phyloP scores from a whole-genome alignment of 2,888 invertebrate genomes.

The Lumbricus terrestris region DNA sequence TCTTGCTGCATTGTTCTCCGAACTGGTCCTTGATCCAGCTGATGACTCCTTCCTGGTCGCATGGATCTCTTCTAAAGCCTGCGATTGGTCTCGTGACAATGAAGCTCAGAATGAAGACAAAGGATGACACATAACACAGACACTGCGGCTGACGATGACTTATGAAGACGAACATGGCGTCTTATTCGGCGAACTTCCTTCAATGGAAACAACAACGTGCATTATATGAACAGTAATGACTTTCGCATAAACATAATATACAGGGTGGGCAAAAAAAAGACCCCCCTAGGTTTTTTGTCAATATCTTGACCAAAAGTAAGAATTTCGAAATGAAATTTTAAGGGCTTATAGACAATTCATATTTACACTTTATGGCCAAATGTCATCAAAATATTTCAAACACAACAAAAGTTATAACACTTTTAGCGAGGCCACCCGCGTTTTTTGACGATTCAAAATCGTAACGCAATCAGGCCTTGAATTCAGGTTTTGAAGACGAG shows the following conservation, averaged over 20 bases:
- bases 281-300: too few species aligned
- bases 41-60: neutral
- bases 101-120: neutral
- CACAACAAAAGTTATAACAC: too few species aligned
- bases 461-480: too few species aligned
- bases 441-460: too few species aligned
- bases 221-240: neutral
- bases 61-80: neutral
- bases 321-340: too few species aligned
- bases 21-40: neutral
- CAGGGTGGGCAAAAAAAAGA: too few species aligned
- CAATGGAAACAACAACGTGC: neutral
- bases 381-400: too few species aligned
- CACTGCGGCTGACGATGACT: neutral
- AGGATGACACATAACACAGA: neutral
- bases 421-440: too few species aligned
- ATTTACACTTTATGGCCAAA: too few species aligned
- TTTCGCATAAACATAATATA: neutral
- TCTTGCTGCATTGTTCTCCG: neutral
- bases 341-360: too few species aligned
- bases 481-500: too few species aligned
- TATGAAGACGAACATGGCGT: neutral
- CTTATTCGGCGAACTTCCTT: neutral
- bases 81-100: neutral
- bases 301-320: too few species aligned